phyloP scores from a whole-genome alignment of 2,113 vertebrate genomes.

The Helogale parvula region DNA sequence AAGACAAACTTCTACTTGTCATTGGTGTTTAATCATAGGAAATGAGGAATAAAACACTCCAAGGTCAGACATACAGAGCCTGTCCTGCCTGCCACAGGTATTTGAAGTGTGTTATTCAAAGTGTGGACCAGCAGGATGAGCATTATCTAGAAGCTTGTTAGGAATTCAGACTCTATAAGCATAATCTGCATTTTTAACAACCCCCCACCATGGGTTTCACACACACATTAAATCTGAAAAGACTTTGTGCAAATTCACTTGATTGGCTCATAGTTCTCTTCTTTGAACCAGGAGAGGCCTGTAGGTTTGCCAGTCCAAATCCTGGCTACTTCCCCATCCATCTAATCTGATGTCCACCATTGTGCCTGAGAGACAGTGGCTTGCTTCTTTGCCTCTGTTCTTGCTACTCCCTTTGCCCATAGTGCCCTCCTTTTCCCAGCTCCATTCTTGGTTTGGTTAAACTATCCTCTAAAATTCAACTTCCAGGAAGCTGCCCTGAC shows the following conservation, averaged over 20 bases:
- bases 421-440: background rate
- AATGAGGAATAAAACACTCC: background rate
- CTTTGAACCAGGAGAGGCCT: background rate
- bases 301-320: background rate
- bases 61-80: background rate
- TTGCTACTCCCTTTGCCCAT: background rate
- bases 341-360: background rate
- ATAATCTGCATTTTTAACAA: background rate
- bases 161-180: background rate
- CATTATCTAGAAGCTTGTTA: background rate
- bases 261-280: background rate
- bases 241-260: background rate
- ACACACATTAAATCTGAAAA: background rate
- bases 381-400: background rate
- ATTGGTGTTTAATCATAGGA: background rate
- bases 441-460: background rate
- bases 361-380: background rate
- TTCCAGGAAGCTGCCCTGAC: background rate
- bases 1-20: background rate
- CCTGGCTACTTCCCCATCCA: background rate
- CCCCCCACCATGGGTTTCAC: background rate
- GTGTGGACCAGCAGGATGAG: background rate
- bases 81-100: background rate
- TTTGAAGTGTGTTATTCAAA: background rate
- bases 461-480: background rate